Conservation (phyloP, 1,140 invertebrate genomes). For the Pogonognathellus flavescens region DNA sequence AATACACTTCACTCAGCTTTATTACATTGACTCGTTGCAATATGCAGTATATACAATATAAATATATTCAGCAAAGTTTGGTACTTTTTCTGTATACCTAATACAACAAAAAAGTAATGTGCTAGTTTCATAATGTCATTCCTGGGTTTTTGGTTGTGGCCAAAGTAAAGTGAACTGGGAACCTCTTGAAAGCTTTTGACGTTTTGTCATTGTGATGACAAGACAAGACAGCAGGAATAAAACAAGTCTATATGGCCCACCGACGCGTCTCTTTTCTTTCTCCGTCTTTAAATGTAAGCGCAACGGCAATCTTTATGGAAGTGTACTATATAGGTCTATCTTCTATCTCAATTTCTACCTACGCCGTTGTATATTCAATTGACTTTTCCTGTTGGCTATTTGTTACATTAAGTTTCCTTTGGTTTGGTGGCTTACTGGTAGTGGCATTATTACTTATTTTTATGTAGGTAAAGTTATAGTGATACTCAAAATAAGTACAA, state of each 20-base stretch:
- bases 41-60: too few relatives aligned
- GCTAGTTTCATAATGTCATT: neutral
- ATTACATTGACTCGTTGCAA: too few relatives aligned
- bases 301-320: neutral
- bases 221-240: neutral
- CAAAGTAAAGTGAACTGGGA: neutral
- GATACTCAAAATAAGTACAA: too few relatives aligned
- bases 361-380: neutral
- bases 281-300: neutral
- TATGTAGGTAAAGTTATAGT: too few relatives aligned
- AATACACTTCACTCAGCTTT: too few relatives aligned
- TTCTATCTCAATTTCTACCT: neutral
- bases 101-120: neutral
- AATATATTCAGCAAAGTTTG: neutral
- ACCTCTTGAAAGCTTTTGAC: constrained; percentile 62
- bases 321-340: neutral
- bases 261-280: neutral
- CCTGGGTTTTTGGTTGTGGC: neutral
- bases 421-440: neutral
- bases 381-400: neutral
- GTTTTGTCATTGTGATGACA: constrained; percentile 57
- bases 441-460: too few relatives aligned
- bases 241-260: neutral
- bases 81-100: neutral
- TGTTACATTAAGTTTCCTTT: neutral